A percentile compares a stretch with the other conserved stretches of the same genome.
Conservation (phyloP, 2,113 vertebrate species). For the Haplotaxodon microlepis region DNA sequence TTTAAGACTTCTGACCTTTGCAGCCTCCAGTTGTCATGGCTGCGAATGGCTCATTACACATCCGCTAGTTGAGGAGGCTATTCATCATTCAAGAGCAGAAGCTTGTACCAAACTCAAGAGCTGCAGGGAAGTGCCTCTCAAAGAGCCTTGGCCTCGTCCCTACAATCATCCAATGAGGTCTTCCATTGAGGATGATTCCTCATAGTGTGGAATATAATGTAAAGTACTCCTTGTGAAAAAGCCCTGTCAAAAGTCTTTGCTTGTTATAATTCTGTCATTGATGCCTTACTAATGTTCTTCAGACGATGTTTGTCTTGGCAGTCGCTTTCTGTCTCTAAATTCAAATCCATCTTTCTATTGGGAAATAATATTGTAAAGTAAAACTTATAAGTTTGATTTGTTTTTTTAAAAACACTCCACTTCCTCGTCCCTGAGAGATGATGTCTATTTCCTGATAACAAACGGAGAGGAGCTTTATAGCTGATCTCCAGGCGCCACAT, state of each 20-base stretch:
- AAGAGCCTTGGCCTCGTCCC: constrained; percentile 53
- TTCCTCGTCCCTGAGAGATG: background rate
- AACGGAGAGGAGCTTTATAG: background rate
- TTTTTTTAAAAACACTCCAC: background rate
- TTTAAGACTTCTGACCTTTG: constrained; percentile 29
- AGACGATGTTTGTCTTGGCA: background rate
- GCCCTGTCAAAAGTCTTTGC: constrained; percentile 36
- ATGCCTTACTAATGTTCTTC: constrained; percentile 40
- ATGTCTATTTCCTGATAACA: background rate
- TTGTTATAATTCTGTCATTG: constrained; percentile 44
- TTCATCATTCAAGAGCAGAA: constrained; percentile 71
- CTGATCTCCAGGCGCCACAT: background rate
- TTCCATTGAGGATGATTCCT: constrained; percentile 34
- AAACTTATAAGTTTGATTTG: background rate
- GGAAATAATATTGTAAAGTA: background rate
- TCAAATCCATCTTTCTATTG: background rate
- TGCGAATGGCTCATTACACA: constrained; percentile 71
- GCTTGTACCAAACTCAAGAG: constrained; percentile 56
- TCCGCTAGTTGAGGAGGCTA: constrained; percentile 62
- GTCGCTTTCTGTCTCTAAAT: background rate
- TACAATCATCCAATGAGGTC: constrained; percentile 61
- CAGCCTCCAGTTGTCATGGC: constrained; percentile 72
- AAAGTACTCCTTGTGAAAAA: constrained; percentile 38
- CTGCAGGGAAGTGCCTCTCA: constrained; percentile 41
- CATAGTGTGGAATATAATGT: constrained; percentile 25